Evolutionary conservation across 1,140 invertebrate genomes (phyloP).

Genomic region (Drosophila ogumai): DNA sequence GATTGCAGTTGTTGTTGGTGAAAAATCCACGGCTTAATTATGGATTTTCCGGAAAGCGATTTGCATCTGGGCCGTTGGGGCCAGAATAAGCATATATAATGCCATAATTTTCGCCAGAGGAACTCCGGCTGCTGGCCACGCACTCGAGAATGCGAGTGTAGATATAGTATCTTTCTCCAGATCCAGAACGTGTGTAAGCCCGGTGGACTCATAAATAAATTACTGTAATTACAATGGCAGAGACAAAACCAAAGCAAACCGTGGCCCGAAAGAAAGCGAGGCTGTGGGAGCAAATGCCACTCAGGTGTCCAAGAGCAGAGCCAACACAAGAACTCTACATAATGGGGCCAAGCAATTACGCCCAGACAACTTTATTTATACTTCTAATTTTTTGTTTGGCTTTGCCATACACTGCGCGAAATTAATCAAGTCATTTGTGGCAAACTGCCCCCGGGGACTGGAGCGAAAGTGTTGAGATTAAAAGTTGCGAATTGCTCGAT

Average conservation of each 20-base stretch:
- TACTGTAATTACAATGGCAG: slow-evolving; percentile 64
- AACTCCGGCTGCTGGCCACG: slow-evolving; percentile 44
- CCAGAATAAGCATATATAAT: slow-evolving; percentile 36
- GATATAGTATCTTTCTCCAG: slow-evolving; percentile 10
- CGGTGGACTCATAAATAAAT: slow-evolving; percentile 65
- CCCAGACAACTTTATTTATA: slow-evolving; percentile 67
- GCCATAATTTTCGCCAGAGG: slow-evolving; percentile 35
- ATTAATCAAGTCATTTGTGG: slow-evolving; percentile 69
- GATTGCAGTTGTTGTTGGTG: slow-evolving; percentile 22
- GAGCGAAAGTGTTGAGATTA: slow-evolving; percentile 64
- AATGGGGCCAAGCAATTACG: slow-evolving; percentile 77
- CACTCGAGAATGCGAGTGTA: slow-evolving; percentile 26
- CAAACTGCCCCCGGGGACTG: neutral
- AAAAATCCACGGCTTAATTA: slow-evolving; percentile 48
- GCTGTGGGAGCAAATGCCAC: slow-evolving; percentile 78
- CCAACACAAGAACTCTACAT: slow-evolving; percentile 53
- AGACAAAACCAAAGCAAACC: slow-evolving; percentile 36
- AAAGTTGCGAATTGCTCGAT: slow-evolving; percentile 46
- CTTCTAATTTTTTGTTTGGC: slow-evolving; percentile 6
- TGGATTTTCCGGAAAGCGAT: slow-evolving; percentile 40
- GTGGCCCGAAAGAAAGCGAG: slow-evolving; percentile 62
- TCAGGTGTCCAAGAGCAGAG: slow-evolving; percentile 46
- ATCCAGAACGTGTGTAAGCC: slow-evolving; percentile 65
- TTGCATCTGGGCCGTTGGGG: slow-evolving; percentile 35
- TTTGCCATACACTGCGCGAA: slow-evolving; percentile 60